Base-by-base conservation (phyloP, 1,140 invertebrate genomes). In the Drosophila nikananu region DNA sequence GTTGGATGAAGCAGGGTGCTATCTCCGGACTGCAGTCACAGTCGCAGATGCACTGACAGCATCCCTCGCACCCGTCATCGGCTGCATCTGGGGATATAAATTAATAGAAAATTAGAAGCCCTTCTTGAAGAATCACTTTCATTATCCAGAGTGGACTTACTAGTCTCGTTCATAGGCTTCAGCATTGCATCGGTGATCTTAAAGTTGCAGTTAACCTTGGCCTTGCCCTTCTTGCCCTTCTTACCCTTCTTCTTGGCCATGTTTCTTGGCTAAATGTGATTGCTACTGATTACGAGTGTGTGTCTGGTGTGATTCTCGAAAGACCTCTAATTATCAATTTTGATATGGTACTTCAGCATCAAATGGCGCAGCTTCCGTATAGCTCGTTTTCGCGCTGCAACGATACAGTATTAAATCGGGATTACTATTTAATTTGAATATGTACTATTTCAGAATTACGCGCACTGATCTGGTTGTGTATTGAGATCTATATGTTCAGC, bases 321-420 rank as follows among this genome's bases (percentile, higher is more conserved):
- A 57, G 37, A 41, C 48, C 48, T 41, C 39, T 25, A 71, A 74
- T 64, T 74, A 32, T 82, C 86, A 86, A 90, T 91, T 91, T 86
- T 51, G 82, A 91, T 90, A 62, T 81, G 81, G 72, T 90, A 92
- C 77, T 92, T 92, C 79, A 80, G 60, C 73, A 92, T 59, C 61
- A 78, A 86, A 65, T 81, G 84, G 64, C 79, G 79, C 76, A 92
- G 76, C 83, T 92, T 87, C 75, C 89, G 55, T 46, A 86, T 62
- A 51, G 81, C 89, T 62, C 68, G 74, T 66, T 81, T 68, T 59
- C 83, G 86, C 46, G 83, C 89, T 91, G 59, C 12, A 83, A 83
- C 39, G 17, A 51, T n/a, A 48, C 19, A 2, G 6, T 1, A 49
- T 44, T 62, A 32, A 9, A 8, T 3, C 25, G 7, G 15, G 23